Percentiles rank a stretch among this genome's conserved stretches.
phyloP scores from a whole-genome alignment of 2,797 vertebrate genomes.

The Florisuga fusca region DNA sequence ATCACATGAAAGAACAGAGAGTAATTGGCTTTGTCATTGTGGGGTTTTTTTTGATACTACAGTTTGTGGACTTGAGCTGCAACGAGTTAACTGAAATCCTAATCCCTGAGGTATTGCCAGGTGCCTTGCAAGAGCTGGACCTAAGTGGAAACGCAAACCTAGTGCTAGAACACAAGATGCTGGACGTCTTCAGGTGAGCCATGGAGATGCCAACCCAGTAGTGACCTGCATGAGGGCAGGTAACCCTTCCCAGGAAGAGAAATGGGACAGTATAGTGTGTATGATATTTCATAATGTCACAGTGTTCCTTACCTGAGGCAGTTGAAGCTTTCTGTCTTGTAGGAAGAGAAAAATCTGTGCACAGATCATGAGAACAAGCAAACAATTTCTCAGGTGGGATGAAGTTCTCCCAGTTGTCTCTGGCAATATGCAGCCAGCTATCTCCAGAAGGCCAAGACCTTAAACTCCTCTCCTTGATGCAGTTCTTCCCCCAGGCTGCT shows the following conservation, averaged over 20 bases:
- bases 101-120: slow-evolving; percentile 89
- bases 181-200: slow-evolving; percentile 94
- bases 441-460: background rate
- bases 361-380: background rate
- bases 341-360: background rate
- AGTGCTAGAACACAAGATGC: slow-evolving; percentile 92
- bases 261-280: background rate
- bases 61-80: slow-evolving; percentile 96
- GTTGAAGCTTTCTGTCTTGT: background rate
- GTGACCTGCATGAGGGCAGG: background rate
- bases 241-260: background rate
- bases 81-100: slow-evolving; percentile 95
- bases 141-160: slow-evolving; percentile 92
- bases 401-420: background rate
- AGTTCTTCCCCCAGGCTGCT: background rate
- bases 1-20: background rate
- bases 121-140: slow-evolving; percentile 92
- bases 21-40: background rate
- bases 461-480: background rate
- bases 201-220: background rate
- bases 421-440: background rate
- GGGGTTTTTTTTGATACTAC: slow-evolving; percentile 28
- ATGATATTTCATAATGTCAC: background rate
- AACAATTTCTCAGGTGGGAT: background rate
- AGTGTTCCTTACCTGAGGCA: background rate